Evolutionary conservation across 2,113 vertebrate genomes (phyloP).

Genomic region (Silurus glanis): DNA sequence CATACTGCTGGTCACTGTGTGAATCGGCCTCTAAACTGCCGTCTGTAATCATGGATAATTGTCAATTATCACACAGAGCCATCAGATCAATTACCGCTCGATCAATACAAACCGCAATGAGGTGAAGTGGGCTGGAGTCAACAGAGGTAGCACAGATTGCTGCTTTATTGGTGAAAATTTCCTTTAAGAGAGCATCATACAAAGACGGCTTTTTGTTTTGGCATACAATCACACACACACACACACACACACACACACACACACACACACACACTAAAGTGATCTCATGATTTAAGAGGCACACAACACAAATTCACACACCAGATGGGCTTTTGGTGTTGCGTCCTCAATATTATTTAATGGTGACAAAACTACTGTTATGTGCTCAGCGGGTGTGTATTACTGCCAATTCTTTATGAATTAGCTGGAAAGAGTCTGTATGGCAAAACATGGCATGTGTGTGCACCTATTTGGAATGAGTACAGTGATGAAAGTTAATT

Average conservation of each 20-base stretch:
- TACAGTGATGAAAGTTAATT: slow-evolving; percentile 80
- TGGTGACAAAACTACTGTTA: slow-evolving; percentile 77
- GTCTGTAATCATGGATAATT: slow-evolving; percentile 82
- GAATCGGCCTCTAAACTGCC: slow-evolving; percentile 75
- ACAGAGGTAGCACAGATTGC: slow-evolving; percentile 13
- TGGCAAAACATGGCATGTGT: slow-evolving; percentile 33
- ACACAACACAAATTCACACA: slow-evolving; percentile 38
- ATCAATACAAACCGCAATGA: slow-evolving; percentile 66
- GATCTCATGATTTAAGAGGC: slow-evolving; percentile 14
- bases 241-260: slow-evolving; percentile 32
- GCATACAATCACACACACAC: slow-evolving; percentile 48
- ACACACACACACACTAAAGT: slow-evolving; percentile 18
- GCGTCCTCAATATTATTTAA: slow-evolving; percentile 69
- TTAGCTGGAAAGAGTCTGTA: slow-evolving; percentile 50
- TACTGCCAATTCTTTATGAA: slow-evolving; percentile 70
- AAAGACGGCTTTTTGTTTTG: slow-evolving; percentile 58
- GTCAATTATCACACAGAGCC: slow-evolving; percentile 82
- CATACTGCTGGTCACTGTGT: slow-evolving; percentile 76
- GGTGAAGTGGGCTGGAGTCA: slow-evolving; percentile 19
- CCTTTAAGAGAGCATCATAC: slow-evolving; percentile 59
- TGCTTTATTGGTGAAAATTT: slow-evolving; percentile 32
- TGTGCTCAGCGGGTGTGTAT: slow-evolving; percentile 68
- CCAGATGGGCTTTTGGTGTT: slow-evolving; percentile 62
- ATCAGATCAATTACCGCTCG: slow-evolving; percentile 78
- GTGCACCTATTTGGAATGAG: slow-evolving; percentile 63